Evolutionary conservation across 2,888 invertebrate genomes (phyloP), one percentile per base, ranked within the genome.

Genomic region (Leucoptera coffeella): DNA sequence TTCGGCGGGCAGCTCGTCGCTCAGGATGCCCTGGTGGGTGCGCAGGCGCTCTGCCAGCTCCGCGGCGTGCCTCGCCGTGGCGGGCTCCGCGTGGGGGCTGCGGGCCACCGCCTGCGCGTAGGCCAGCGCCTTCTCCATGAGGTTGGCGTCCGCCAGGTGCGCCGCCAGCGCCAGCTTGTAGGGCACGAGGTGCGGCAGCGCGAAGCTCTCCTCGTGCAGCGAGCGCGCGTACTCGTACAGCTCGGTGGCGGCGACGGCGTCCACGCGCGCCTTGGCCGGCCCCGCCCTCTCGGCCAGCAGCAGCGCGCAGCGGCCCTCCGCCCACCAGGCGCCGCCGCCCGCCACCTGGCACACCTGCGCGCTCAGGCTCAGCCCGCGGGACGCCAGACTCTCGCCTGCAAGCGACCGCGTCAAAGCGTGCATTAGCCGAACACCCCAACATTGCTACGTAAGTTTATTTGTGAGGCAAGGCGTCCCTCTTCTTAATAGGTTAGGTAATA

Each of bases 181-280:
- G n/a, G n/a, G n/a, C 28, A 80, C 75, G 82, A 91, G 61, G 4
- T 62, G 12, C n/a, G 5, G 17, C 4, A 11, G 14, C 23, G 12
- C 28, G 11, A 15, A 8, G 5, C 6, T 12, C 28, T 77, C 74
- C 12, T 80, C 76, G 45, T 83, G 84, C 26, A 95, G 73, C 31
- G 85, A 81, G 35, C 86, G 76, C 4, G 93, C 94, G 53, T 92
- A 96, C 58, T 95, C 95, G 55, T 92, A 95, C 32, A 95, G 83
- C 65, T 95, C 94, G 0, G 95, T 95, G 61, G 93, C 85, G 67
- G 94, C 88, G 32, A 95, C 84, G 12, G 93, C 89, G 47, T 85
- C 83, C 48, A 84, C 83, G 28, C 77, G 80, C 21, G 85, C 84
- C 51, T 90, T 85, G 43, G 78, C 74, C 40, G 73, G 60, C 30